Evolutionary conservation across 1,140 invertebrate genomes (phyloP).

Genomic region (Piezodorus guildinii): DNA sequence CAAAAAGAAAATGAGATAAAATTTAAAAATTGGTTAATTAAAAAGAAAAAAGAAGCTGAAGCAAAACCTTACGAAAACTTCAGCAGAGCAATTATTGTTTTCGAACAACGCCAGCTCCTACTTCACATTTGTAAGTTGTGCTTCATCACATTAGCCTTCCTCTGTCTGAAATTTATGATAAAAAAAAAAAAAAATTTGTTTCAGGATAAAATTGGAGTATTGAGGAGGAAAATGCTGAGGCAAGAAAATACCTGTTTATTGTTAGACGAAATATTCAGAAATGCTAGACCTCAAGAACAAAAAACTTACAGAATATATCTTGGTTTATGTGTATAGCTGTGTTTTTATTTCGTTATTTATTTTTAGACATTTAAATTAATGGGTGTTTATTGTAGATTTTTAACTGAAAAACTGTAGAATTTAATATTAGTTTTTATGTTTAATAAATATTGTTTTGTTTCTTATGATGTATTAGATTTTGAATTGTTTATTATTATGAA

Average conservation of each 20-base stretch:
- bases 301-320: slow-evolving; percentile 27
- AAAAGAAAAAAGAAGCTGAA: slow-evolving; percentile 27
- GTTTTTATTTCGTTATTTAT: no score
- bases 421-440: no score
- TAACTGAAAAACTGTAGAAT: no score
- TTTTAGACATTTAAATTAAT: no score
- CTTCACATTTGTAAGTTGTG: slow-evolving; percentile 24
- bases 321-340: slow-evolving; percentile 16
- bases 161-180: not conserved
- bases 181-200: not conserved
- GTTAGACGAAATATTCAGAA: slow-evolving; percentile 23
- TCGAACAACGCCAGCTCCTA: slow-evolving; percentile 23
- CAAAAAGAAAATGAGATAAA: slow-evolving; percentile 27
- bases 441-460: no score
- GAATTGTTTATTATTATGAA: no score
- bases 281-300: slow-evolving; percentile 24
- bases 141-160: not conserved
- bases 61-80: slow-evolving; percentile 22
- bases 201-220: slow-evolving; percentile 24
- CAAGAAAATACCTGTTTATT: slow-evolving; percentile 21
- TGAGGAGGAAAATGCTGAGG: slow-evolving; percentile 23
- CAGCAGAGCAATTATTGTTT: slow-evolving; percentile 17
- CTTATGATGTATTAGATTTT: no score
- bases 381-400: no score
- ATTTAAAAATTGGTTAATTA: slow-evolving; percentile 27